These are phyloP conservation scores for Callitettix versicolor DNA, from an alignment of 1,140 invertebrate genomes.

Conservation along the genomic window DNA sequence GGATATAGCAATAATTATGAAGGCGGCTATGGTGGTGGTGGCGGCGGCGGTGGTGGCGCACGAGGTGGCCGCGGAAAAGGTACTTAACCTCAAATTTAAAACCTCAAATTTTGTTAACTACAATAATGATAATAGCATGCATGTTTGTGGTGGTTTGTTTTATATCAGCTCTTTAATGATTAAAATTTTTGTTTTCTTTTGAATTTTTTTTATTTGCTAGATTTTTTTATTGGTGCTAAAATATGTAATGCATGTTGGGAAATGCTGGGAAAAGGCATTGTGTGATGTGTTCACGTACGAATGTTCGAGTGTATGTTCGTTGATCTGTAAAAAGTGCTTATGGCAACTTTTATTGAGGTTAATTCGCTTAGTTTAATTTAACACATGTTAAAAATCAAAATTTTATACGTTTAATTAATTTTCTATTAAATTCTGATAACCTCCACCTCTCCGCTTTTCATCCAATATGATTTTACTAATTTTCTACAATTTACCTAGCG, in stretches of 20 bases:
- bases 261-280: too few species aligned
- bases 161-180: slow-evolving; percentile 13
- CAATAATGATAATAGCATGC: slow-evolving; percentile 27
- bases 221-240: slow-evolving; percentile 16
- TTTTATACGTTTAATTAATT: too few species aligned
- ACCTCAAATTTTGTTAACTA: slow-evolving; percentile 37
- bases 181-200: slow-evolving; percentile 16
- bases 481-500: slow-evolving; percentile 2
- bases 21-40: slow-evolving; percentile 67
- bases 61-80: slow-evolving; percentile 67
- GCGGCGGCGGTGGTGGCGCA: slow-evolving; percentile 66
- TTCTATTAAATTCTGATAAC: too few species aligned
- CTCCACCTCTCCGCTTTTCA: too few species aligned
- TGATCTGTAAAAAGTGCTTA: too few species aligned
- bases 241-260: background rate
- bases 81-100: slow-evolving; percentile 31
- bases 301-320: too few species aligned
- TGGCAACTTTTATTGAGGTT: too few species aligned
- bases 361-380: too few species aligned
- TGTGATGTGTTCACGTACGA: too few species aligned
- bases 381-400: too few species aligned
- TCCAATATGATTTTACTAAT: too few species aligned
- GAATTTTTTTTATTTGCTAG: slow-evolving; percentile 15
- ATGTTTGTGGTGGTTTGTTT: slow-evolving; percentile 16
- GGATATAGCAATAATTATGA: slow-evolving; percentile 65